phyloP scores from a whole-genome alignment of 2,888 invertebrate species.

The Drosophila paranaensis region DNA sequence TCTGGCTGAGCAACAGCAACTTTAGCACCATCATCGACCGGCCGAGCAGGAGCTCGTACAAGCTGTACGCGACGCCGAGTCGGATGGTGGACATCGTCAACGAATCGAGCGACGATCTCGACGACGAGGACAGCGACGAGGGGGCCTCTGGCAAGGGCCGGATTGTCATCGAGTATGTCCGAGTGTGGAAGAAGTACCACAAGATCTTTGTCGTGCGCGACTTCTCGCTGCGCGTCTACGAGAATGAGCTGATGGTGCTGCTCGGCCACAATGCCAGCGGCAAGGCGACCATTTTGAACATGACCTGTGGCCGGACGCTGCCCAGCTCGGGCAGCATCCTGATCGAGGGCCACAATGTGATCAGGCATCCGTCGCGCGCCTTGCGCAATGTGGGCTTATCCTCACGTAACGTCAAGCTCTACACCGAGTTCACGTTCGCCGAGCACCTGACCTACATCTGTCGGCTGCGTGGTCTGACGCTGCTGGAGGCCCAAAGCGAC shows the following conservation, averaged over 20 bases:
- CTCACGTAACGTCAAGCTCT: slow-evolving; percentile 10
- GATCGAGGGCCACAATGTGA: slow-evolving; percentile 31
- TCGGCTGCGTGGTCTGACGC: slow-evolving; percentile 46
- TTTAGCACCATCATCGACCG: rapidly evolving
- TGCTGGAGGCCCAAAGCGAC: slow-evolving; percentile 25
- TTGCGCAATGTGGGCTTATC: slow-evolving; percentile 24
- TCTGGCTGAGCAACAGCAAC: slow-evolving; percentile 11
- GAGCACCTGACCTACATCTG: slow-evolving; percentile 51
- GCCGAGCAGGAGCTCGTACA: neutral
- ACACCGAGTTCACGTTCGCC: slow-evolving; percentile 41
- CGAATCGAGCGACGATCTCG: neutral
- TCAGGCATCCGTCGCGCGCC: slow-evolving; percentile 12
- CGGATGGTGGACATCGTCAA: rapidly evolving
- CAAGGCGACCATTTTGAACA: slow-evolving; percentile 47
- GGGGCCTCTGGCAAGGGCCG: neutral
- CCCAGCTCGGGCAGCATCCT: slow-evolving; percentile 38
- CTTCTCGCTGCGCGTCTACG: slow-evolving; percentile 39
- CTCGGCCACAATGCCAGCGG: slow-evolving; percentile 61
- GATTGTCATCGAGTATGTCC: slow-evolving; percentile 41
- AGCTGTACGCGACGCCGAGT: neutral
- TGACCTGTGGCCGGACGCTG: slow-evolving; percentile 30
- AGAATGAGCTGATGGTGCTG: slow-evolving; percentile 45
- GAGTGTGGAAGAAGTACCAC: slow-evolving; percentile 45
- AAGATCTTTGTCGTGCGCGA: slow-evolving; percentile 28
- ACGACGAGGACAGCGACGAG: neutral